A percentile compares a stretch with the other conserved stretches of the same genome.
Evolutionary conservation across 2,113 vertebrate genomes (phyloP).

Genomic region (Pomatostomus ruficeps): DNA sequence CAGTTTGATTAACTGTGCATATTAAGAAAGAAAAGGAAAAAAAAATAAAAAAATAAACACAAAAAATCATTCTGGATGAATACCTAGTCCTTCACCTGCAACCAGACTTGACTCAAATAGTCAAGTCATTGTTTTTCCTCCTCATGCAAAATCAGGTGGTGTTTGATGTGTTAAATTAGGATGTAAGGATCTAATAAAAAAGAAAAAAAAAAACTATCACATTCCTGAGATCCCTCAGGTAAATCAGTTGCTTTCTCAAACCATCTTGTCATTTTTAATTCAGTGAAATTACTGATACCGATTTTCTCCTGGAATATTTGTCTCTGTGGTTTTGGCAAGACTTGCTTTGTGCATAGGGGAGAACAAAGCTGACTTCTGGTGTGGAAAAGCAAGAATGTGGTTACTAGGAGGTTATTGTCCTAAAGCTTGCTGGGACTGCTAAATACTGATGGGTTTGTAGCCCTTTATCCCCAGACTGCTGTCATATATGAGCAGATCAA

Average conservation of each 20-base stretch:
- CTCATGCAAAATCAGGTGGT: neutral
- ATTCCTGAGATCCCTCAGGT: neutral
- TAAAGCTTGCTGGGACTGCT: neutral
- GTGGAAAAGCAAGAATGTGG: neutral
- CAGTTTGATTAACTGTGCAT: neutral
- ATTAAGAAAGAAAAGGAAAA: neutral
- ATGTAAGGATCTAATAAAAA: neutral
- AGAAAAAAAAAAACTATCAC: fast-evolving
- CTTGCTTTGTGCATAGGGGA: neutral
- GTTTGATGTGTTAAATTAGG: neutral
- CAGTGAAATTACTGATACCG: neutral
- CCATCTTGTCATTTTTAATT: neutral
- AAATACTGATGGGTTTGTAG: neutral
- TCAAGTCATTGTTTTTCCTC: neutral
- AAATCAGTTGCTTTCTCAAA: neutral
- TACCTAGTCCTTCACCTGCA: neutral
- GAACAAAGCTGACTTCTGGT: neutral
- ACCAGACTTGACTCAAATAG: neutral
- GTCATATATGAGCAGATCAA: neutral
- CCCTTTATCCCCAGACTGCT: neutral
- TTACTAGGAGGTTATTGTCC: neutral
- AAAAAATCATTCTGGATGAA: neutral
- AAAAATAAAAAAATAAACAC: fast-evolving
- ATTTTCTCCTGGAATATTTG: fast-evolving
- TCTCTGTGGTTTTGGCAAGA: neutral